Evolutionary conservation across 2,797 vertebrate species (phyloP).

Genomic region (Cuniculus paca): DNA sequence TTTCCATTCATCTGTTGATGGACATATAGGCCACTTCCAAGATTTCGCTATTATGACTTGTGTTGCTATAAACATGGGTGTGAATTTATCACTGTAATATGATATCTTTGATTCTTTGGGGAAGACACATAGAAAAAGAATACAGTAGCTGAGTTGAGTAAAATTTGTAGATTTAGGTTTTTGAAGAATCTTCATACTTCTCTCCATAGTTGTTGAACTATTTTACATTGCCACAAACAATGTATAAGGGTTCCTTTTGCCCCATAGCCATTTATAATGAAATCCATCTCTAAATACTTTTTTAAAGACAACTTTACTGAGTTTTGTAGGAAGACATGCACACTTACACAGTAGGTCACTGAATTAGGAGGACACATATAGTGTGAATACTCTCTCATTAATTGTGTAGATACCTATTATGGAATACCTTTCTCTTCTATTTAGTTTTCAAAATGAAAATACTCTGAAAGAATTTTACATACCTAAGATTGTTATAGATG

Average conservation of each 20-base stretch:
- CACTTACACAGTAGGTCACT: neutral
- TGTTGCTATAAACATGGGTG: neutral
- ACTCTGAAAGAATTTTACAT: neutral
- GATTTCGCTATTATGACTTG: neutral
- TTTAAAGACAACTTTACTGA: neutral
- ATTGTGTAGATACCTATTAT: neutral
- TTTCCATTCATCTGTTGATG: neutral
- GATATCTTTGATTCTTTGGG: neutral
- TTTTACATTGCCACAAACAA: neutral
- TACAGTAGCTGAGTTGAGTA: neutral
- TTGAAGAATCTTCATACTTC: neutral
- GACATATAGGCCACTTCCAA: neutral
- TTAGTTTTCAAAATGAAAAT: constrained; percentile 10
- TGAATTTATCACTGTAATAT: neutral
- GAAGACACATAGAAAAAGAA: neutral
- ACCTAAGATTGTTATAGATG: neutral
- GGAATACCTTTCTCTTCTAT: neutral
- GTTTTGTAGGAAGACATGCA: neutral
- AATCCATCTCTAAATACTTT: neutral
- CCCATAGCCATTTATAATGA: neutral
- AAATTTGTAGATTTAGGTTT: neutral
- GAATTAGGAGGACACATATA: neutral
- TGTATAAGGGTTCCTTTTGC: neutral
- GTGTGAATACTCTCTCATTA: neutral
- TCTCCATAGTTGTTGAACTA: neutral